Evolutionary conservation across 2,797 vertebrate genomes (phyloP).

Genomic region (Salmo trutta): DNA sequence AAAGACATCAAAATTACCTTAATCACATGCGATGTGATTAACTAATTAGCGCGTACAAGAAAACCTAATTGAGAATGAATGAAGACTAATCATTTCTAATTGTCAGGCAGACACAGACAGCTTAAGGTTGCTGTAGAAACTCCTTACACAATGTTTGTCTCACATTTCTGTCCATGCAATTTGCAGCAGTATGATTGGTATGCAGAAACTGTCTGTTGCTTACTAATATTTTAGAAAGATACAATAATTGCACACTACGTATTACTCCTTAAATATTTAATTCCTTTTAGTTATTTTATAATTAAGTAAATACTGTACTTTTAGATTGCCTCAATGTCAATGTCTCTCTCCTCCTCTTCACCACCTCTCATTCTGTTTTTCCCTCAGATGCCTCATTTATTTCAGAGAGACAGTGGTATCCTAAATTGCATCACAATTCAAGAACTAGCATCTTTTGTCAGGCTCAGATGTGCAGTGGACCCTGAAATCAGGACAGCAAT

Average conservation of each 20-base stretch:
- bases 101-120: neutral
- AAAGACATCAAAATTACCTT: neutral
- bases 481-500: constrained; percentile 51
- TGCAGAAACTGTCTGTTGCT: neutral
- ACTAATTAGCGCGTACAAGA: neutral
- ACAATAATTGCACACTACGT: neutral
- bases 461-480: constrained; percentile 46
- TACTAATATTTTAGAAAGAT: constrained; percentile 1
- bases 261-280: neutral
- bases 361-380: neutral
- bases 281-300: neutral
- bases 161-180: neutral
- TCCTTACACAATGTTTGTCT: neutral
- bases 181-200: neutral
- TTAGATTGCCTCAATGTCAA: neutral
- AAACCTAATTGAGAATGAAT: constrained; percentile 1
- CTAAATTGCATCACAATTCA: constrained; percentile 47
- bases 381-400: constrained; percentile 15
- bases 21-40: neutral
- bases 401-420: constrained; percentile 29
- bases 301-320: constrained; percentile 4
- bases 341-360: neutral
- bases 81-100: neutral
- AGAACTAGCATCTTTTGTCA: constrained; percentile 40
- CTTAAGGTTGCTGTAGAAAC: neutral